Evolutionary conservation across 2,888 invertebrate species (phyloP), one percentile per base, ranked within the genome.

Genomic region (Apamea anceps): DNA sequence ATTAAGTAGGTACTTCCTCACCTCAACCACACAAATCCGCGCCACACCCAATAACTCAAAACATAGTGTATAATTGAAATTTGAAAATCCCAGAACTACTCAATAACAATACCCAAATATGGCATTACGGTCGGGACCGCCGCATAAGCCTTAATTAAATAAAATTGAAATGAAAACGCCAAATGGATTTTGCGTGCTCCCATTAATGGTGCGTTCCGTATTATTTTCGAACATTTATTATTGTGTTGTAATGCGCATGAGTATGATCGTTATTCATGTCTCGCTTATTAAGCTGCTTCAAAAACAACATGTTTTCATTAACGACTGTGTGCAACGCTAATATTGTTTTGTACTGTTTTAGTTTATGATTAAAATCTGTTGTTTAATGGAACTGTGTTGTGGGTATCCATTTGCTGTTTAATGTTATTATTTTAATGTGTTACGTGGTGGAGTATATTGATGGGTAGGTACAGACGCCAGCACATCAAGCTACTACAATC

Each of bases 181-280:
- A 95, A 96, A 96, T 96, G 97, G 97, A 96, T 96, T 96, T 96
- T 96, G 95, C 96, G 95, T 96, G 97, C 96, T 96, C 95, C 94
- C 95, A 94, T 96, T 97, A 97, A 97, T 95, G 96, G 94, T 93
- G 92, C 93, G 94, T 93, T 94, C 92, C 94, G 95, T 95, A 96
- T 96, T 96, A 96, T 96, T 96, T 96, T 96, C 94, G 94, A 94
- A 94, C 95, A 95, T 96, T 95, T 95, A 95, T 94, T 95, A 94
- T 94, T 95, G 94, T 94, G 94, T 95, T 92, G 95, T 95, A 95
- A 95, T 96, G 94, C 94, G 91, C 87, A 74, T 72, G 84, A 84
- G 84, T 91, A 84, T 90, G 94, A 94, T 93, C 95, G 93, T 96
- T 94, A 96, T 94, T 96, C 95, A 97, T 96, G 94, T 95, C 93